Conservation (phyloP, 2,797 vertebrate species). For the Tangara arthus region DNA sequence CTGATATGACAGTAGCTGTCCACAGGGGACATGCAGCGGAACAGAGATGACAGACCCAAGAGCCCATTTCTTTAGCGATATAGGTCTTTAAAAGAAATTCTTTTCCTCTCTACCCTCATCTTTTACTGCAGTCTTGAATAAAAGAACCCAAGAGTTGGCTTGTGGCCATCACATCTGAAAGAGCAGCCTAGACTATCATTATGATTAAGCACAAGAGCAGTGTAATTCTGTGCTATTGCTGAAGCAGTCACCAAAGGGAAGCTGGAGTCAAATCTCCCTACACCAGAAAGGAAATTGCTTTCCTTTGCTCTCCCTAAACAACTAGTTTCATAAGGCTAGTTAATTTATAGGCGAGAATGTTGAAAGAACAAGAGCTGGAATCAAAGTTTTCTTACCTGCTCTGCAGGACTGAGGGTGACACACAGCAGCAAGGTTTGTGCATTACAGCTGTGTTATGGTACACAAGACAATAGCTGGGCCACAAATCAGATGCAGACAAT, state of each 20-base stretch:
- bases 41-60: background rate
- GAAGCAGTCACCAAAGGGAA: background rate
- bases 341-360: background rate
- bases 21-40: accelerated
- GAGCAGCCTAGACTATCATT: background rate
- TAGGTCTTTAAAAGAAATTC: background rate
- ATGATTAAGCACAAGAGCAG: background rate
- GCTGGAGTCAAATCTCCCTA: background rate
- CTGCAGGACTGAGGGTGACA: background rate
- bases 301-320: background rate
- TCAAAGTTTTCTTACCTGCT: background rate
- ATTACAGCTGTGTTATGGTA: background rate
- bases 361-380: background rate
- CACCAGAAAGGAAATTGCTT: background rate
- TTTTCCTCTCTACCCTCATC: background rate
- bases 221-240: background rate
- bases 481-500: background rate
- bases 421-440: background rate
- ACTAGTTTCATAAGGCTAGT: background rate
- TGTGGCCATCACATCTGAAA: background rate
- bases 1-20: background rate
- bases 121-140: background rate
- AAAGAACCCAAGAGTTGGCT: background rate
- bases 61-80: background rate
- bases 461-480: accelerated